Percentiles rank a stretch among this genome's conserved stretches.
These are phyloP conservation scores for Aepyceros melampus DNA, from an alignment of 2,113 vertebrate species.

Conservation along the genomic window DNA sequence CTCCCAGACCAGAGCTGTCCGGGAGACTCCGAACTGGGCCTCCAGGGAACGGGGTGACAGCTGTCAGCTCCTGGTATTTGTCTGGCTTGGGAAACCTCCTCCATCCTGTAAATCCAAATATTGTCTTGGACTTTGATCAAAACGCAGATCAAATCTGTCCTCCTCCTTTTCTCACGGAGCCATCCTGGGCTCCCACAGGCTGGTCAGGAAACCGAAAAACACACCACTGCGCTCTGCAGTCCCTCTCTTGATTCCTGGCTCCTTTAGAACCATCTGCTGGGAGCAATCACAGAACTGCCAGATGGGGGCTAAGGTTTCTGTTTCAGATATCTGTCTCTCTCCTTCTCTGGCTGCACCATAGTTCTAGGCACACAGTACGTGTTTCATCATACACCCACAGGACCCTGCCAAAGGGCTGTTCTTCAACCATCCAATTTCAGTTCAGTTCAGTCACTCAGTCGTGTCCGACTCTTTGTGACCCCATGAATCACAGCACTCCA, in stretches of 20 bases:
- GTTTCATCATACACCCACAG: not conserved
- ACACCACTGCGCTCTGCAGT: not conserved
- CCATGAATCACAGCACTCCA: not conserved
- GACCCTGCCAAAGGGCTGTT: not conserved
- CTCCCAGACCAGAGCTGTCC: not conserved
- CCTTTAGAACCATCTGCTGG: slow-evolving; percentile 1
- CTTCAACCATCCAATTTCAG: not conserved
- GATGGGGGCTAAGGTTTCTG: not conserved
- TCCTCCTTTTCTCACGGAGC: slow-evolving; percentile 37
- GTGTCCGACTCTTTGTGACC: not conserved
- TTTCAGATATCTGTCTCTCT: not conserved
- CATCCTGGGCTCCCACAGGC: not conserved
- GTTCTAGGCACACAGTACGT: not conserved
- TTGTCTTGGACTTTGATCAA: slow-evolving; percentile 63
- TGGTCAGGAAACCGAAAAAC: not conserved
- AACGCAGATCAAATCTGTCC: slow-evolving; percentile 11
- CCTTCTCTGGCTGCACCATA: not conserved
- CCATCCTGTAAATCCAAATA: slow-evolving; percentile 56
- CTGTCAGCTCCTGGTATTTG: slow-evolving; percentile 50
- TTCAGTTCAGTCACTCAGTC: not conserved
- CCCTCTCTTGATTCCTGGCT: not conserved
- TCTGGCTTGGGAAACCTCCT: slow-evolving; percentile 56
- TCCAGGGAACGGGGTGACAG: slow-evolving; percentile 23
- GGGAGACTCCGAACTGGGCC: not conserved
- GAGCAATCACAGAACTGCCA: slow-evolving; percentile 39